Conservation (phyloP, 1,140 invertebrate genomes). For the Papilio helenus region DNA sequence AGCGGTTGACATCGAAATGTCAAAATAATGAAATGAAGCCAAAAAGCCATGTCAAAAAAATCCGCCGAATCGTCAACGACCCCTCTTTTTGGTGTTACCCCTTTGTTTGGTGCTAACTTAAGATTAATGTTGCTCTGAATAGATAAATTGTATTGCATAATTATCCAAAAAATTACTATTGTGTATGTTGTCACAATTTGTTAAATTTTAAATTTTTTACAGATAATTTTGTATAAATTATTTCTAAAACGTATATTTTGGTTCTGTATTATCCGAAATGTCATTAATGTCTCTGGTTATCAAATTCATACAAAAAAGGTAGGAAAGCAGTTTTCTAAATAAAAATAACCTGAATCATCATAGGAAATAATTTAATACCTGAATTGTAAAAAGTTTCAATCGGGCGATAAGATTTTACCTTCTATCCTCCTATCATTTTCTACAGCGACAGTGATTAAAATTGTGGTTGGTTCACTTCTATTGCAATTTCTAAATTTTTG, state of each 20-base stretch:
- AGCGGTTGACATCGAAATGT: constrained; percentile 83
- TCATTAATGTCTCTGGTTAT: not conserved
- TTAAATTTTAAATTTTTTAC: not conserved
- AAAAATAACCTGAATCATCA: constrained; percentile 19
- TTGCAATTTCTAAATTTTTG: not conserved
- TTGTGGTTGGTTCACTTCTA: not conserved
- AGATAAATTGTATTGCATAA: not conserved
- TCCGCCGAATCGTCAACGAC: constrained; percentile 67
- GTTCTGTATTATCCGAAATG: not conserved
- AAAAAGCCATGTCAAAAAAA: constrained; percentile 81
- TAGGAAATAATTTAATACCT: not conserved
- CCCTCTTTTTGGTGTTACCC: constrained; percentile 44
- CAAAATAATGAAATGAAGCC: constrained; percentile 83
- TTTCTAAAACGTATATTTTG: not conserved
- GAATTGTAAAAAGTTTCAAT: not conserved
- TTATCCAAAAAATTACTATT: not conserved
- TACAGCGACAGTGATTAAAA: not conserved
- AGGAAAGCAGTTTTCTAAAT: constrained; percentile 16
- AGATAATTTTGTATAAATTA: not conserved
- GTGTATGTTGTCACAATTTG: not conserved
- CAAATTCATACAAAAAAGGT: not conserved
- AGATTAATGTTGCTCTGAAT: not conserved
- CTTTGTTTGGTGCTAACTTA: not conserved
- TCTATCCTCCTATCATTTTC: not conserved
- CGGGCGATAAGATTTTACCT: not conserved